These are phyloP conservation scores for Lepilemur septentrionalis DNA, from an alignment of 2,797 vertebrate genomes.

Conservation along the genomic window DNA sequence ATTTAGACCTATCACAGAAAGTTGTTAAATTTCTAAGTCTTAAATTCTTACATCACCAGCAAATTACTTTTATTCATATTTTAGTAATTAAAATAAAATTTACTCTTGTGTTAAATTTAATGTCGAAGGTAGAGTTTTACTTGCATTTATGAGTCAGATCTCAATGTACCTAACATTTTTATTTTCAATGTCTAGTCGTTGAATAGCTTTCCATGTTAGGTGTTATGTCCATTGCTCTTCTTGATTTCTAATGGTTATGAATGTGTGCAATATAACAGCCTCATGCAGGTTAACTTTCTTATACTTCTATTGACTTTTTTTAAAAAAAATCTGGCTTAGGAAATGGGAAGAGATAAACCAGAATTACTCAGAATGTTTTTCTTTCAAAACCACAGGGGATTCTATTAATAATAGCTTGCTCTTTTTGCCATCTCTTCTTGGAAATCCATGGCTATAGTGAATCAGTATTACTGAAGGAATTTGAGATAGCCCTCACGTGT, in stretches of 20 bases:
- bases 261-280: neutral
- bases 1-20: slow-evolving; percentile 5
- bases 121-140: slow-evolving; percentile 7
- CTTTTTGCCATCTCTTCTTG: neutral
- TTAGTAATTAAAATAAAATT: slow-evolving; percentile 8
- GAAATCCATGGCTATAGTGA: neutral
- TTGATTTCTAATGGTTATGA: slow-evolving; percentile 24
- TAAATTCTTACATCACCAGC: neutral
- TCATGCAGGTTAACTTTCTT: neutral
- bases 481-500: neutral
- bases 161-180: slow-evolving; percentile 30
- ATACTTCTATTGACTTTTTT: slow-evolving; percentile 19
- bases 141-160: slow-evolving; percentile 18
- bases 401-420: neutral
- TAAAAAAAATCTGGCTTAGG: neutral
- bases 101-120: slow-evolving; percentile 41
- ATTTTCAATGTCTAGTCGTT: neutral
- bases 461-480: neutral
- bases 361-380: slow-evolving; percentile 43
- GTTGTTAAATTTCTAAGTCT: slow-evolving; percentile 9
- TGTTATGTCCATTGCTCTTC: neutral
- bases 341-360: slow-evolving; percentile 25
- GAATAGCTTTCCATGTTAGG: neutral
- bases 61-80: slow-evolving; percentile 11
- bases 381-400: slow-evolving; percentile 8